Percentiles rank a stretch among this genome's conserved stretches.
Evolutionary conservation across 2,888 invertebrate genomes (phyloP).

Genomic region (Metallyticus violacea): DNA sequence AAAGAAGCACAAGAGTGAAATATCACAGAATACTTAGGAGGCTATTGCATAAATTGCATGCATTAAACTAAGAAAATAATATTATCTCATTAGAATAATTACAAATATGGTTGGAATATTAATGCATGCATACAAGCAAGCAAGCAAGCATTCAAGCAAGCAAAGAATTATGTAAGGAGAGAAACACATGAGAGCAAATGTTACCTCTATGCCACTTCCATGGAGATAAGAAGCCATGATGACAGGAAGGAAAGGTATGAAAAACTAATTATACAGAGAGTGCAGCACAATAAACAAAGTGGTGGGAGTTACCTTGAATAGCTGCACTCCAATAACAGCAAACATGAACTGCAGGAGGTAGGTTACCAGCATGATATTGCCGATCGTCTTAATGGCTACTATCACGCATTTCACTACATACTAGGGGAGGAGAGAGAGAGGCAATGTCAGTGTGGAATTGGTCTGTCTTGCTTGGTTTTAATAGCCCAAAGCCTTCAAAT

Average conservation of each 20-base stretch:
- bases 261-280: not conserved
- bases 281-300: conserved; percentile 1
- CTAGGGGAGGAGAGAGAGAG: conserved; percentile 57
- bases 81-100: not conserved
- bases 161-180: not conserved
- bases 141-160: not conserved
- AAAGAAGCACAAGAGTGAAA: not conserved
- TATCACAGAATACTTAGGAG: not conserved
- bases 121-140: not conserved
- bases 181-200: not conserved
- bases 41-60: not conserved
- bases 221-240: not conserved
- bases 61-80: not conserved
- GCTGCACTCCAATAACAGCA: conserved; percentile 99
- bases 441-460: conserved; percentile 30
- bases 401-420: conserved; percentile 99
- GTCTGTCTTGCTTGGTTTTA: conserved; percentile 19
- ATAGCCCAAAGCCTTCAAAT: conserved; percentile 30
- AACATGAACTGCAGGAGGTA: conserved; percentile 99
- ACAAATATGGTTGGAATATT: not conserved
- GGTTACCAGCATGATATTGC: conserved; percentile 99
- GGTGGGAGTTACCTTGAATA: conserved; percentile 84
- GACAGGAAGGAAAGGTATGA: not conserved
- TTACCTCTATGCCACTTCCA: not conserved
- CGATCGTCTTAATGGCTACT: conserved; percentile 97